Evolutionary conservation across 2,888 invertebrate species (phyloP), one percentile per base, ranked within the genome.

Genomic region (Onthophagus sagittarius): DNA sequence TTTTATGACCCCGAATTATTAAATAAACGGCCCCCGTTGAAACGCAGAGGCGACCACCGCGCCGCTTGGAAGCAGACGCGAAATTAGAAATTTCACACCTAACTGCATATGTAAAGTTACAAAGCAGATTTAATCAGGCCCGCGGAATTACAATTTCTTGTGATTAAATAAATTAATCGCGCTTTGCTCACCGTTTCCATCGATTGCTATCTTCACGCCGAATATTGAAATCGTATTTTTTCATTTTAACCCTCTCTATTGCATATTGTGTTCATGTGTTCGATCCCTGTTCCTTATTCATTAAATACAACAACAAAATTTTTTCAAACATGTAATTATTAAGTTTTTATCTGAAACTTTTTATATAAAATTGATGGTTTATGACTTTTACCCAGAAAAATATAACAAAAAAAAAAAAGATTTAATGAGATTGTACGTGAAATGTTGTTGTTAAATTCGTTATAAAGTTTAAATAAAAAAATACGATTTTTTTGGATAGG

Each of bases 31-130:
- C 67, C 4, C 39, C 39, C 39, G 39, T 11, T 53, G 67, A 67
- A 67, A 32, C 31, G 65, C 31, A n/a, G 65, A 15, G 31, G 15
- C 23, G 65, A 65, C 65, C 11, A 2, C 11, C 11, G 65, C 11
- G 15, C 23, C 65, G 65, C 23, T 31, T n/a, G 31, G 31, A 5
- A n/a, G 67, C 67, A n/a, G 32, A 67, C 32, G 67, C 67, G 67
- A 67, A 67, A 67, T 67, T 67, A 67, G 67, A 67, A 67, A 67
- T 67, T 67, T 67, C 67, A 67, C 67, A 67, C 67, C 32, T 32
- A 67, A 67, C 31, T 32, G 67, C 67, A 67, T 67, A 67, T 32
- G 67, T 67, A 67, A 67, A 67, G 67, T 67, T 67, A 67, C 67
- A 67, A 67, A 67, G 67, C 67, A 31, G 67, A 67, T 67, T 67